phyloP scores from a whole-genome alignment of 2,113 vertebrate species.

The Chloropsis cyanopogon region DNA sequence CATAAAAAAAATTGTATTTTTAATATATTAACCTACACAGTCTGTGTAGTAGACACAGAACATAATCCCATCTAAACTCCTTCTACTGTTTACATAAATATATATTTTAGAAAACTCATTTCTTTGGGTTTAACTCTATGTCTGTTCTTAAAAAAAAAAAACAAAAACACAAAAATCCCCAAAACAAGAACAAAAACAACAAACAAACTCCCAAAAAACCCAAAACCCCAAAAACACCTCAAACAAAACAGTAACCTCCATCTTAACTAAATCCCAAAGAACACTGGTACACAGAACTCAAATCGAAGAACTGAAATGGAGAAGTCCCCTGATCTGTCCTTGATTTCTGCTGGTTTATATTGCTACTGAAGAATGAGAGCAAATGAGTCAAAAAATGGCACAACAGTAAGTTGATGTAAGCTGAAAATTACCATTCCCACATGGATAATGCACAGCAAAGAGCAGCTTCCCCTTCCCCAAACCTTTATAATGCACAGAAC shows the following conservation, averaged over 20 bases:
- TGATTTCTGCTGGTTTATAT: neutral
- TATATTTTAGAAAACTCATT: neutral
- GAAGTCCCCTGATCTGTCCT: neutral
- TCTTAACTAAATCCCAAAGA: neutral
- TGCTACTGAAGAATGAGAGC: neutral
- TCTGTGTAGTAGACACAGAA: neutral
- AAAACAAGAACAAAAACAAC: neutral
- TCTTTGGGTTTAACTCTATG: neutral
- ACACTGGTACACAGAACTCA: neutral
- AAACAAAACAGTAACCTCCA: neutral
- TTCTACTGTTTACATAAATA: neutral
- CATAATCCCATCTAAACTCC: neutral
- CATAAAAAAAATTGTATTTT: neutral
- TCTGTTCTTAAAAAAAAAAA: neutral
- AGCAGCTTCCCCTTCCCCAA: neutral
- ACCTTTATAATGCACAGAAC: neutral
- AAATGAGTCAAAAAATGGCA: neutral
- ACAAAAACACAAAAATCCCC: neutral
- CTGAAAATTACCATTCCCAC: neutral
- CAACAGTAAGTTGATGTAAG: neutral
- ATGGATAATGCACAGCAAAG: neutral
- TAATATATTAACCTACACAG: neutral
- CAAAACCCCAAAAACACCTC: too few relatives aligned
- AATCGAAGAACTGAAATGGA: neutral
- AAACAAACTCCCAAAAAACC: neutral